Evolutionary conservation across 2,113 vertebrate species (phyloP).

Genomic region (Pluvianellus socialis): DNA sequence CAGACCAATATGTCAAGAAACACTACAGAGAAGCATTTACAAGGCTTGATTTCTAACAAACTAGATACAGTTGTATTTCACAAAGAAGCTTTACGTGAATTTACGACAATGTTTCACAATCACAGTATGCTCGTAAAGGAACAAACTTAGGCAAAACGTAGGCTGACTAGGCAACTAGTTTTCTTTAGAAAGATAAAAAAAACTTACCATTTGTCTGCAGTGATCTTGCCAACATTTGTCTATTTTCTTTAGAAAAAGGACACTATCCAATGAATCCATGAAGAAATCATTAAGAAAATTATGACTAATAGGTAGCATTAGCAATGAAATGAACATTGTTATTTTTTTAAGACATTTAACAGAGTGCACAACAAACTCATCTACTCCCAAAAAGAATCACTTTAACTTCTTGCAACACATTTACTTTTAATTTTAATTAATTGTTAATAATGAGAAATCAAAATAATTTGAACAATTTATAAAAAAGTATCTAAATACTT

Average conservation of each 20-base stretch:
- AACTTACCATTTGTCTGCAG: constrained; percentile 97
- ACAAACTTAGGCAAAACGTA: neutral
- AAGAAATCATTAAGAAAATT: constrained; percentile 81
- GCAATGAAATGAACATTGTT: neutral
- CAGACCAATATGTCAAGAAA: neutral
- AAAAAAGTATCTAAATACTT: neutral
- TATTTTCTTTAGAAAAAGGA: constrained; percentile 98
- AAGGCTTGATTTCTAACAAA: neutral
- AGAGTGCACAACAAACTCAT: neutral
- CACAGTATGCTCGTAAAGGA: neutral
- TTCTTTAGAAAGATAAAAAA: neutral
- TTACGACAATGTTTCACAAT: neutral
- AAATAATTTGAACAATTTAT: neutral
- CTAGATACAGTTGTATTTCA: neutral
- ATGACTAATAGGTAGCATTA: neutral
- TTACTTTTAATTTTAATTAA: neutral
- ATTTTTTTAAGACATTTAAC: neutral
- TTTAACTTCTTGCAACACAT: neutral
- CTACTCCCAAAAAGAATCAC: neutral
- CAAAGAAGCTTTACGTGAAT: neutral
- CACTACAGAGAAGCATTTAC: neutral
- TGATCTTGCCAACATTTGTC: constrained; percentile 99
- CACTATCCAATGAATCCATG: constrained; percentile 96
- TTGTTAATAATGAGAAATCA: neutral
- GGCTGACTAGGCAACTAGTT: neutral